Conservation (phyloP, 1,140 invertebrate genomes). For the Drosophila parvula region DNA sequence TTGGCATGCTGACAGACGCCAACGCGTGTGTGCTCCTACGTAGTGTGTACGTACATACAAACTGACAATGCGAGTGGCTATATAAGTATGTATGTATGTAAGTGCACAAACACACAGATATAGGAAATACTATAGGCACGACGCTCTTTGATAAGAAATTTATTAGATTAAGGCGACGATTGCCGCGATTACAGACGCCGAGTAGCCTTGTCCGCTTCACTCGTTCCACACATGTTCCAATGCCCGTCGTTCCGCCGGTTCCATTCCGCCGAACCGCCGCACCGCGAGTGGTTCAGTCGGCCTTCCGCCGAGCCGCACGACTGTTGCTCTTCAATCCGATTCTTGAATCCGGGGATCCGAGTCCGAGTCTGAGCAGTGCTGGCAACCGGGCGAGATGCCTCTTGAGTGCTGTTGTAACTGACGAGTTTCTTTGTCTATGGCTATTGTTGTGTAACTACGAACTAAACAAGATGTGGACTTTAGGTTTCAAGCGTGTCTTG, state of each 20-base stretch:
- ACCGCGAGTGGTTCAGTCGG: constrained; percentile 67
- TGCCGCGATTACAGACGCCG: constrained; percentile 65
- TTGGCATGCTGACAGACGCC: constrained; percentile 37
- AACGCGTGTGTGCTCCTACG: constrained; percentile 47
- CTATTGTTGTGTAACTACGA: constrained; percentile 17
- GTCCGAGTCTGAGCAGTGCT: constrained; percentile 4
- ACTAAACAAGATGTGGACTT: constrained; percentile 31
- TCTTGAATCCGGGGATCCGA: constrained; percentile 7
- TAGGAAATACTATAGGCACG: constrained; percentile 36
- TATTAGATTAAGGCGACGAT: constrained; percentile 78
- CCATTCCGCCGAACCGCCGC: constrained; percentile 10
- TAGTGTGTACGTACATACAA: constrained; percentile 28
- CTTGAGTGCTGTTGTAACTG: background rate
- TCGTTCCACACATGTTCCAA: constrained; percentile 9
- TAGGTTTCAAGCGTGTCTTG: constrained; percentile 32
- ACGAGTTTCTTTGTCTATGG: constrained; percentile 21
- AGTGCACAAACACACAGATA: constrained; percentile 13
- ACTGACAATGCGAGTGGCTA: constrained; percentile 5
- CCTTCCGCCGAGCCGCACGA: constrained; percentile 50
- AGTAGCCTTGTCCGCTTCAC: constrained; percentile 16
- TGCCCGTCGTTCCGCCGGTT: constrained; percentile 14
- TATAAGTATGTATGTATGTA: constrained; percentile 4
- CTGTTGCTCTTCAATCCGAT: constrained; percentile 47
- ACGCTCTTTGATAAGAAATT: constrained; percentile 74
- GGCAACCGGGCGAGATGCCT: constrained; percentile 3